Conservation (phyloP, 2,113 vertebrate species). For the Macroglossus sobrinus region DNA sequence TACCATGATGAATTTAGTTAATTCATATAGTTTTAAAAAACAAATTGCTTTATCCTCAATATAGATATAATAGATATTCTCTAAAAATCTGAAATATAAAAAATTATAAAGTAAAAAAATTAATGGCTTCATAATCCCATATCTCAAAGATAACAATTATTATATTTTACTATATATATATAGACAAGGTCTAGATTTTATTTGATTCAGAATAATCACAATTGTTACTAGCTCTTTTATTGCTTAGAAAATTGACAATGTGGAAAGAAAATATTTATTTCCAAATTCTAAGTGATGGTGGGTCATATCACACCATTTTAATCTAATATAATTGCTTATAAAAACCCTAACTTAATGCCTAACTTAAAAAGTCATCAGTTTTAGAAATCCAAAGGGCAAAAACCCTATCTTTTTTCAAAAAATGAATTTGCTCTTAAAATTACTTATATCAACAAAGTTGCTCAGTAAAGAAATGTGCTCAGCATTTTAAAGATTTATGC, state of each 20-base stretch:
- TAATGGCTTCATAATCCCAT: neutral
- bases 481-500: neutral
- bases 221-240: neutral
- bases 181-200: neutral
- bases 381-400: neutral
- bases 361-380: neutral
- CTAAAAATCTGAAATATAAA: neutral
- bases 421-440: neutral
- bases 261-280: neutral
- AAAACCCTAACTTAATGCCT: neutral
- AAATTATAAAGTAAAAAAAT: slow-evolving; percentile 24
- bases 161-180: neutral
- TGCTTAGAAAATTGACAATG: neutral
- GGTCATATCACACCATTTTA: neutral
- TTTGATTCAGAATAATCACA: neutral
- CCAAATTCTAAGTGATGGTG: neutral
- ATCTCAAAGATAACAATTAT: neutral
- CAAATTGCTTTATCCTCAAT: neutral
- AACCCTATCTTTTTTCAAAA: neutral
- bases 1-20: neutral
- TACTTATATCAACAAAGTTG: neutral
- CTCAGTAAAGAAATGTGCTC: neutral
- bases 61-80: neutral
- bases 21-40: neutral
- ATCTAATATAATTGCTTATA: neutral